Percentiles rank a stretch among this genome's conserved stretches.
These are phyloP conservation scores for Zenarchopterus dispar DNA, from an alignment of 2,797 vertebrate genomes.

Conservation along the genomic window DNA sequence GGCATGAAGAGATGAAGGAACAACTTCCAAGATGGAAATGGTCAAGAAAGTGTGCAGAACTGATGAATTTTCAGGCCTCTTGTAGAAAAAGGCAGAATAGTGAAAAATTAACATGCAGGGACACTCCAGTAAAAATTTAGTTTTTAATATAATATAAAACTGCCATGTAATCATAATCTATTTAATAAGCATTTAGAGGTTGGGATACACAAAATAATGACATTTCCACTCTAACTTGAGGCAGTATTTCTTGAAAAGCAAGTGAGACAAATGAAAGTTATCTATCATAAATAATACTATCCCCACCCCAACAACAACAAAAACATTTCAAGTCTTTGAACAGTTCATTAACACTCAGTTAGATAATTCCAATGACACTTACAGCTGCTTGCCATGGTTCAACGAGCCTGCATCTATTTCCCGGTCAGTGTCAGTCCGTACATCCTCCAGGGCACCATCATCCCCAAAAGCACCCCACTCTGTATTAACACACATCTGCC, in stretches of 20 bases:
- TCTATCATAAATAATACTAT: background rate
- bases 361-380: slow-evolving; percentile 64
- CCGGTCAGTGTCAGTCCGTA: slow-evolving; percentile 90
- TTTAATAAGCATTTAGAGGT: no score
- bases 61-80: background rate
- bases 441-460: slow-evolving; percentile 86
- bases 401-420: slow-evolving; percentile 95
- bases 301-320: no score
- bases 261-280: background rate
- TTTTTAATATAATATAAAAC: no score
- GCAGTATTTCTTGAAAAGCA: no score
- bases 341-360: background rate
- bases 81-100: background rate
- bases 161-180: no score
- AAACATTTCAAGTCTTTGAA: background rate
- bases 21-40: background rate
- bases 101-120: no score
- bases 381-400: slow-evolving; percentile 96
- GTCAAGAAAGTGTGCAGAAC: background rate
- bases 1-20: background rate
- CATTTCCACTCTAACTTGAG: no score
- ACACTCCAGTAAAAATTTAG: no score
- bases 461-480: slow-evolving; percentile 98
- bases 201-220: no score
- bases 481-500: slow-evolving; percentile 96